A percentile compares a stretch with the other conserved stretches of the same genome.
These are phyloP conservation scores for Diplodus puntazzo DNA, from an alignment of 2,797 vertebrate genomes.

Conservation along the genomic window DNA sequence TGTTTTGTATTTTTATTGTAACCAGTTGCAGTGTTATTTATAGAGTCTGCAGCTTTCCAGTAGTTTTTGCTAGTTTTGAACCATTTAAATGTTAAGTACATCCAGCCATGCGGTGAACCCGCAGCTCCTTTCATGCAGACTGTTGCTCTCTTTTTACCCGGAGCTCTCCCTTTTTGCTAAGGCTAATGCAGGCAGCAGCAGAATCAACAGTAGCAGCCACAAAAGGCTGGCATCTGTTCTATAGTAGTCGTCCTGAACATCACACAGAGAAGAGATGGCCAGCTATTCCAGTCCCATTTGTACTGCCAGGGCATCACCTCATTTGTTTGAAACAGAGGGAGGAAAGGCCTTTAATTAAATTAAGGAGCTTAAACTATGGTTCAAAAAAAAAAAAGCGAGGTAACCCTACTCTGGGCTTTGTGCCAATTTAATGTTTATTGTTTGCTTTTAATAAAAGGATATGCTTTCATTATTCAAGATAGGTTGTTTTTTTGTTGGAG, in stretches of 20 bases:
- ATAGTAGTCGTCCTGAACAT: slow-evolving; percentile 62
- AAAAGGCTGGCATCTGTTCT: slow-evolving; percentile 78
- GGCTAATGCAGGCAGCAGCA: slow-evolving; percentile 83
- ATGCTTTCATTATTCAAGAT: slow-evolving; percentile 55
- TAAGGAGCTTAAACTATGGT: slow-evolving; percentile 53
- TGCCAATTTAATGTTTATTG: slow-evolving; percentile 66
- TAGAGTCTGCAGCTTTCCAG: slow-evolving; percentile 93
- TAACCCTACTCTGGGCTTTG: slow-evolving; percentile 57
- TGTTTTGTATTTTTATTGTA: slow-evolving; percentile 94
- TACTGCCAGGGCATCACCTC: slow-evolving; percentile 71
- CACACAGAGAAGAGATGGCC: slow-evolving; percentile 64
- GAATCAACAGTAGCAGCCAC: slow-evolving; percentile 83
- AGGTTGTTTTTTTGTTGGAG: slow-evolving; percentile 47
- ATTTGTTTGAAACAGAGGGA: slow-evolving; percentile 73
- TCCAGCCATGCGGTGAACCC: slow-evolving; percentile 93
- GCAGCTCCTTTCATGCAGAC: slow-evolving; percentile 91
- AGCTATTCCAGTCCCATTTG: slow-evolving; percentile 59
- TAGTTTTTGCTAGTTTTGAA: slow-evolving; percentile 92
- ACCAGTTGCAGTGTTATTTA: slow-evolving; percentile 96
- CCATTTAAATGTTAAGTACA: slow-evolving; percentile 94
- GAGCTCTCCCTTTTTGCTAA: slow-evolving; percentile 79
- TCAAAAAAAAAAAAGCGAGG: slow-evolving; percentile 35
- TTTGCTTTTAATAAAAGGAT: slow-evolving; percentile 68
- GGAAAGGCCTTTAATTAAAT: slow-evolving; percentile 73
- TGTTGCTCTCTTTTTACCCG: slow-evolving; percentile 86